Evolutionary conservation across 1,140 invertebrate genomes (phyloP).

Genomic region (Kradibia gibbosae): DNA sequence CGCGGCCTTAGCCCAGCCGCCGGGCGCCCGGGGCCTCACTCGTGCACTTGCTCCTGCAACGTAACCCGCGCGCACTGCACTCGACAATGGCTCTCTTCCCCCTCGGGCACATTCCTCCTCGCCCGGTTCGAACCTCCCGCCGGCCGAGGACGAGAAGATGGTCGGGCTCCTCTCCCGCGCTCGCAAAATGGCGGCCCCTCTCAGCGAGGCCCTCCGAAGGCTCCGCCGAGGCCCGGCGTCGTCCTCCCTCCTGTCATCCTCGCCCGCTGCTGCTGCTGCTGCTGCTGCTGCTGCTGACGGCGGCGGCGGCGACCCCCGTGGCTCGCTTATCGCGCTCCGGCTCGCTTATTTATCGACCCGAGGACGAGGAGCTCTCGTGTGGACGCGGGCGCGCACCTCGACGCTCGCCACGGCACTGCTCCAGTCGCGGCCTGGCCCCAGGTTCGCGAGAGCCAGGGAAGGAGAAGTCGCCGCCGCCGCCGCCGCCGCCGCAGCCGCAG

Average conservation of each 20-base stretch:
- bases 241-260: neutral
- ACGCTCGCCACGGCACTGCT: slow-evolving; percentile 55
- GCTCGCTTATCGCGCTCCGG: neutral
- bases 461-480: slow-evolving; percentile 52
- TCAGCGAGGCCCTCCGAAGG: slow-evolving; percentile 20
- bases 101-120: neutral
- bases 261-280: neutral
- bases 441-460: slow-evolving; percentile 37
- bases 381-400: slow-evolving; percentile 49
- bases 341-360: no score
- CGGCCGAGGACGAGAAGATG: slow-evolving; percentile 31
- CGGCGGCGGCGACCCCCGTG: neutral
- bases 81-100: neutral
- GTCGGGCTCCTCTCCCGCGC: neutral
- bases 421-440: slow-evolving; percentile 26
- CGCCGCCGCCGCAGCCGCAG: no score
- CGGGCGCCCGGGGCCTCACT: neutral
- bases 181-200: slow-evolving; percentile 20
- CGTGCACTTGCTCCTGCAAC: neutral
- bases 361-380: neutral
- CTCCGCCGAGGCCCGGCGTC: neutral
- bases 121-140: neutral
- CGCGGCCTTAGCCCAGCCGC: neutral
- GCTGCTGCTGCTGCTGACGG: neutral
- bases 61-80: slow-evolving; percentile 5